Evolutionary conservation across 2,797 vertebrate genomes (phyloP).

Genomic region (Pangasius krempfi): DNA sequence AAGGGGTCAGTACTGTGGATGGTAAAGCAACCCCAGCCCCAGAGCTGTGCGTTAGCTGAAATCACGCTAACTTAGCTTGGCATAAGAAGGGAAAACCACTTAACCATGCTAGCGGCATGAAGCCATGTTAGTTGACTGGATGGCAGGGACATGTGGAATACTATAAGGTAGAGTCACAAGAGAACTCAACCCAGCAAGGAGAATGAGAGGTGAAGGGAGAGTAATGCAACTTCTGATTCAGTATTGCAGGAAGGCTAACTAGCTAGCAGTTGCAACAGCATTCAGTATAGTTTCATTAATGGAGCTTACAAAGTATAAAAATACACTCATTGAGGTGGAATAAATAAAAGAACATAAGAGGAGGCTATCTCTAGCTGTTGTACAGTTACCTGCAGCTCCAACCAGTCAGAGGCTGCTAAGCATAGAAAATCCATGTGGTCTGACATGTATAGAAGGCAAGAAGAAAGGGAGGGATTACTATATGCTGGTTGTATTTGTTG

Average conservation of each 20-base stretch:
- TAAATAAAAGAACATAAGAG: not conserved
- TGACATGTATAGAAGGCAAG: not conserved
- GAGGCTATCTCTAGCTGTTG: not conserved
- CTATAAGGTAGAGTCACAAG: too few species aligned
- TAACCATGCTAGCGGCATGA: not conserved
- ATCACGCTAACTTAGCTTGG: not conserved
- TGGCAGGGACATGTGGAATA: too few species aligned
- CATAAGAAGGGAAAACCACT: not conserved
- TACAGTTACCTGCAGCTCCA: not conserved
- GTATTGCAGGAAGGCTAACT: not conserved
- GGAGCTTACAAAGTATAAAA: not conserved
- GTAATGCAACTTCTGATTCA: too few species aligned
- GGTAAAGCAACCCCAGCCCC: not conserved
- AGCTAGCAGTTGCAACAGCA: not conserved
- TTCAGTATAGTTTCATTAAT: not conserved
- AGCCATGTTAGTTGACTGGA: not conserved
- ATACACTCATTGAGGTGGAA: not conserved
- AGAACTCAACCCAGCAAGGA: too few species aligned
- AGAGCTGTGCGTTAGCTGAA: not conserved
- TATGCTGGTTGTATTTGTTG: not conserved
- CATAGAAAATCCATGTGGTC: not conserved
- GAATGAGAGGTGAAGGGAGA: too few species aligned
- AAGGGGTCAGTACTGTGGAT: not conserved
- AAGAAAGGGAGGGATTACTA: not conserved
- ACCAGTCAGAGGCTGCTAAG: not conserved